phyloP scores from a whole-genome alignment of 2,888 invertebrate species.

The Apamea sordens region DNA sequence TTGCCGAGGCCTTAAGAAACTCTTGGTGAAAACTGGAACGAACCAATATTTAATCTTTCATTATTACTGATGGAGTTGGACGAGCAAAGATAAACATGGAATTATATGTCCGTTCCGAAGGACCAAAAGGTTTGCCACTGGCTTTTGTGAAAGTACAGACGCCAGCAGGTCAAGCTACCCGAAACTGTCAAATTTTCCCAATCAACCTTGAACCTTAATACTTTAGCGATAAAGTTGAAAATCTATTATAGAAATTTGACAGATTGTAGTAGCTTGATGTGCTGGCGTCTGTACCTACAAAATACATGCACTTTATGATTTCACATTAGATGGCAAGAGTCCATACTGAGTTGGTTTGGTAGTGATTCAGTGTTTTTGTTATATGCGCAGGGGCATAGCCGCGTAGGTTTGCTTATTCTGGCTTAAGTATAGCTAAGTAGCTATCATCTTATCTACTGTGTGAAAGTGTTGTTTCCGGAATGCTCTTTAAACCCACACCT shows the following conservation, averaged over 20 bases:
- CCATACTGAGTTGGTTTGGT: too few relatives aligned
- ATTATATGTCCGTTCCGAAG: slow-evolving; percentile 26
- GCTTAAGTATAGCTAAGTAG: background rate
- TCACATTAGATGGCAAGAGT: slow-evolving; percentile 1
- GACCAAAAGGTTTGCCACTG: background rate
- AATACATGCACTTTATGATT: slow-evolving; percentile 1
- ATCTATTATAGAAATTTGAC: too few relatives aligned
- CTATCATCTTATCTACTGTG: too few relatives aligned
- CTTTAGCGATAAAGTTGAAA: too few relatives aligned
- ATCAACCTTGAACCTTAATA: too few relatives aligned
- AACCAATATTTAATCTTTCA: slow-evolving; percentile 38
- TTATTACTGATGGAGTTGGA: slow-evolving; percentile 33
- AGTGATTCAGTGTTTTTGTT: slow-evolving; percentile 11
- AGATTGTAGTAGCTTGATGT: too few relatives aligned
- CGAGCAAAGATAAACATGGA: slow-evolving; percentile 29
- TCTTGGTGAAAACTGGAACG: slow-evolving; percentile 36
- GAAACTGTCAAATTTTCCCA: too few relatives aligned
- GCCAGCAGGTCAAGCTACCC: too few relatives aligned
- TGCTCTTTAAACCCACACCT: background rate
- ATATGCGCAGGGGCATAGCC: background rate
- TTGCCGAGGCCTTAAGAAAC: slow-evolving; percentile 19
- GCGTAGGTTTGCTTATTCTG: background rate
- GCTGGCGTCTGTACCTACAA: too few relatives aligned
- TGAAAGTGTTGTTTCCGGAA: background rate
- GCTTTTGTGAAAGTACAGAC: slow-evolving; percentile 23